Evolutionary conservation across 2,113 vertebrate genomes (phyloP), one percentile per base, ranked within the genome.

Genomic region (Polypterus senegalus): DNA sequence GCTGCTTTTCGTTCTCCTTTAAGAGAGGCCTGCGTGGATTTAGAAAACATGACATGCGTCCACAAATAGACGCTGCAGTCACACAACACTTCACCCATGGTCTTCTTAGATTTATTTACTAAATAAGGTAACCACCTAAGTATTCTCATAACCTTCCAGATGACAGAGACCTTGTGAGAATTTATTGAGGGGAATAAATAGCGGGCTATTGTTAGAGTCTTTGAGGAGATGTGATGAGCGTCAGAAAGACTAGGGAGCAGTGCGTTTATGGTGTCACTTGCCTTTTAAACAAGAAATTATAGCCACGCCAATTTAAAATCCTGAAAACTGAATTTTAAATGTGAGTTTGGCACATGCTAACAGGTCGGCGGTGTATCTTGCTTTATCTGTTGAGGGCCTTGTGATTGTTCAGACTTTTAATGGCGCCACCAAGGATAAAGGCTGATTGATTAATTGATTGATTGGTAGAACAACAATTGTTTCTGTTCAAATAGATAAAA

Each of bases 21-120:
- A 27, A 27, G 27, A 27, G 63, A 61, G 53, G 47, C 54, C 46
- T 65, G 71, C 67, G 67, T 71, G 66, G 69, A 61, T 11, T 59
- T 60, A 44, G 58, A 66, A 57, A 49, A 53, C 64, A 44, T 57
- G 58, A 74, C 54, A 60, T 59, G 46, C 5, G 61, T 52, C 76
- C 72, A 67, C 71, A 80, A 79, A 79, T 78, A 79, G 77, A 70
- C 74, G 59, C 63, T 43, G n/a, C 6, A 67, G 61, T 66, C 64
- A 62, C 51, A 57, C 45, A 54, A 53, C 68, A 60, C 70, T 73
- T 73, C 57, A 55, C 27, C 58, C 61, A 71, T 56, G 49, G 48
- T 3, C 51, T 65, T 66, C 49, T 3, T 64, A 62, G 47, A 59
- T 72, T 76, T 75, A 68, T 63, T 79, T 76, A 70, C 74, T 73